Percentiles rank a stretch among this genome's conserved stretches.
Evolutionary conservation across 37 sponge, comb jelly and placozoan species (phyloP).

Genomic region (Diacarnus erythraeanus): DNA sequence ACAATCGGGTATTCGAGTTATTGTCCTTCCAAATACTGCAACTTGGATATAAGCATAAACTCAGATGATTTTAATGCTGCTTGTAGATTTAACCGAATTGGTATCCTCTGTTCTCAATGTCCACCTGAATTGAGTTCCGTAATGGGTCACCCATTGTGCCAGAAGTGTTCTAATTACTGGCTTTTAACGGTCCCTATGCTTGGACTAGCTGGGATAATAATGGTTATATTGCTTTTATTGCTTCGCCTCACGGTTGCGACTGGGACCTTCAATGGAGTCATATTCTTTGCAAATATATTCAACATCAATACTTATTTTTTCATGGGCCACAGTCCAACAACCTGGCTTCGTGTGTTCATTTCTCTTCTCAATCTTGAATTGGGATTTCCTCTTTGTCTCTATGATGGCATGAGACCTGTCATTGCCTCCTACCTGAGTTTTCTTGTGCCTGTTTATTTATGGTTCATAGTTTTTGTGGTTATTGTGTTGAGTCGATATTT

Average conservation of each 20-base stretch:
- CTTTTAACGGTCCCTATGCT: slow-evolving; percentile 17
- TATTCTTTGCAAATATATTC: slow-evolving; percentile 43
- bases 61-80: slow-evolving; percentile 10
- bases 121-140: slow-evolving; percentile 6
- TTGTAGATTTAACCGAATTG: slow-evolving; percentile 19
- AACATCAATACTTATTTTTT: background rate
- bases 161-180: slow-evolving; percentile 21
- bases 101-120: slow-evolving; percentile 47
- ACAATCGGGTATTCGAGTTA: background rate
- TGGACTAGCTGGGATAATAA: slow-evolving; percentile 10
- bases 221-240: slow-evolving; percentile 16
- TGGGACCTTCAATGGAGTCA: slow-evolving; percentile 40
- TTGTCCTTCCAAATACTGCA: slow-evolving; percentile 29
- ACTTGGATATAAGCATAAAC: background rate
- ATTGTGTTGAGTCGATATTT: background rate
- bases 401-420: slow-evolving; percentile 21
- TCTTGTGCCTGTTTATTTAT: slow-evolving; percentile 19
- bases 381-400: slow-evolving; percentile 29
- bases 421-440: background rate
- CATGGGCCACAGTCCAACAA: background rate
- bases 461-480: background rate
- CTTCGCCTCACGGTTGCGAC: slow-evolving; percentile 38
- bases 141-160: slow-evolving; percentile 24
- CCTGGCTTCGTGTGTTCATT: slow-evolving; percentile 15
- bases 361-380: slow-evolving; percentile 31